A percentile compares a stretch with the other conserved stretches of the same genome.
Conservation (phyloP, 2,888 invertebrate species). For the Microctonus brassicae region DNA sequence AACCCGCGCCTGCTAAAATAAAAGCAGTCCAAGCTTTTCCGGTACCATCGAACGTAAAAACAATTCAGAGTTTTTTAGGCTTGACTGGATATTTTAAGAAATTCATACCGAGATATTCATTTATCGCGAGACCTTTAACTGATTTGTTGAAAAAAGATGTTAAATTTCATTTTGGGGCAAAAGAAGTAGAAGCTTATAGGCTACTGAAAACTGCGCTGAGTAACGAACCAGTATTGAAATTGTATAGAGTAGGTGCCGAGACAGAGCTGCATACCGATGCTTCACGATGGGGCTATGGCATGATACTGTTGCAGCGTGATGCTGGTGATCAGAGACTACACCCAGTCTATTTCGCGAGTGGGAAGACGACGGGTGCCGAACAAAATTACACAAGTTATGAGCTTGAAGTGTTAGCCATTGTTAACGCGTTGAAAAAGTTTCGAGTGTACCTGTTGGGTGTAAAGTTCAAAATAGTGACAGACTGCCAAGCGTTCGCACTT, state of each 20-base stretch:
- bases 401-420: constrained; percentile 46
- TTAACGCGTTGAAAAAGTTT: constrained; percentile 47
- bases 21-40: constrained; percentile 37
- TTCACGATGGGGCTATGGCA: too few relatives aligned
- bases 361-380: constrained; percentile 47
- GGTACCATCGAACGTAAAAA: constrained; percentile 31
- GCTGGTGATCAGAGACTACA: too few relatives aligned
- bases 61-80: constrained; percentile 42
- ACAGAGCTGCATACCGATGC: too few relatives aligned
- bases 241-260: constrained; percentile 38
- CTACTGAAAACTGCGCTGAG: constrained; percentile 33
- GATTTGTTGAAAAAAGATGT: too few relatives aligned
- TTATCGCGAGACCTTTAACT: constrained; percentile 38
- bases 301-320: too few relatives aligned
- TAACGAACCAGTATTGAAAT: constrained; percentile 32
- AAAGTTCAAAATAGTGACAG: too few relatives aligned
- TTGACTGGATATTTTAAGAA: constrained; percentile 44
- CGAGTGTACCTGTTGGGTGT: constrained; percentile 46
- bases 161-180: constrained; percentile 36
- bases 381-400: constrained; percentile 49
- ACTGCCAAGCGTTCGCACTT: constrained; percentile 43
- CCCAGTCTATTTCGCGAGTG: constrained; percentile 48
- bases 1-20: constrained; percentile 43
- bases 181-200: constrained; percentile 40
- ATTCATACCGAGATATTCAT: constrained; percentile 40